Base-by-base conservation (phyloP, 1,140 invertebrate genomes). In the Carcinoscorpius rotundicauda region DNA sequence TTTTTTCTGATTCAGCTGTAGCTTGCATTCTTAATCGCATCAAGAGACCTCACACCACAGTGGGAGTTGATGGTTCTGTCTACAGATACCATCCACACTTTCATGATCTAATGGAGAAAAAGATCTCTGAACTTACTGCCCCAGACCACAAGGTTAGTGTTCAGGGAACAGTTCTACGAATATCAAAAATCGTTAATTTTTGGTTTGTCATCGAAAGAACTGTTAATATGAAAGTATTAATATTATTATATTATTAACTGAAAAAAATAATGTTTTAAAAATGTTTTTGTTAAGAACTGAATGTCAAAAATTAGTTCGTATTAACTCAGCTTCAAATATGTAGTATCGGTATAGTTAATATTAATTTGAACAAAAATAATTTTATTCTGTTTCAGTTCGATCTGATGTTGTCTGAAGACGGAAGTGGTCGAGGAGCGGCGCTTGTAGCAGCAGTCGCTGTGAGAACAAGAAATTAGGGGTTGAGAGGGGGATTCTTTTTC, bases 51-150 rank as follows among this genome's bases (percentile, higher is more conserved):
- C 84, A 86, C 66, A 89, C 97, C 4, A 97, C 94, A 0, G 90
- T 99, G 10, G 97, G 92, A 58, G 91, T 99, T 68, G 97, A 99
- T 78, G 97, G 97, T 29, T 98, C 95, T 51, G 90, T 99, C 0
- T 99, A 98, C 78, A 84, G 95, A 71, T 98, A 89, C 82, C 97
- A 99, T 78, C 97, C 97, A 3, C 88, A 95, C 77, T 98, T 99
- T 81, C 92, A 95, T 75, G 83, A 91, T 77, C 84, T 97, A 65
- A 96, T 99, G 90, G 86, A 87, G 64, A 86, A 92, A 66, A 93
- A 92, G 77, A 96, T 97, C 73, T 78, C 82, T 29, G 82, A 92
- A 76, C 80, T 97, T 49, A 83, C 91, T 55, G 75, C 80, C 57
- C 78, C 79, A 5, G 77, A 76, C 51, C 69, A 75, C 50, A 78